Evolutionary conservation across 2,797 vertebrate genomes (phyloP), one percentile per base, ranked within the genome.

Genomic region (Staurois parvus): DNA sequence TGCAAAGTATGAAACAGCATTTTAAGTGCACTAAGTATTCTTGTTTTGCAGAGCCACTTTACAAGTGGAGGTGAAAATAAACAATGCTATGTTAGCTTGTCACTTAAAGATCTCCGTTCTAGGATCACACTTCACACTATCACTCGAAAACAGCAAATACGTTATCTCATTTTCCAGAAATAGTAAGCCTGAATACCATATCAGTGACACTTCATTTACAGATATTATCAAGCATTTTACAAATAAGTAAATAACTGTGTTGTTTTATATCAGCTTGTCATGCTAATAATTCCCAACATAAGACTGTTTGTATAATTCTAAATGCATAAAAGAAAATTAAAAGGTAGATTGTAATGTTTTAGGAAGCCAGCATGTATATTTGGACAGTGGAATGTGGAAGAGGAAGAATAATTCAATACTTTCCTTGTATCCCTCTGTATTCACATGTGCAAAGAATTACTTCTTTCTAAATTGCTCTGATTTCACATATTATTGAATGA

Each of bases 81-180:
- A 24, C 73, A 76, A 19, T 56, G 48, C 45, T 34, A 24, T 32
- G 48, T 52, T 56, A 76, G 45, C 45, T 30, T 45, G 72, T 48
- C 19, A 48, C 30, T 10, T 52, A 59, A 56, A 56, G 2, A 59
- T 6, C 48, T 32, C 28, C 29, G 26, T 56, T 76, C 26, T 56
- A 24, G 15, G 28, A 76, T 24, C 28, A 76, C 73, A n/a, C 48
- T 76, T 76, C 19, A 56, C 48, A 56, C 29, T 76, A 76, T 52
- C 9, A 30, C 28, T 76, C 6, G 3, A 30, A 56, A 76, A 56
- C 26, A 37, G 52, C 21, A 59, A 59, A 59, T 56, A 56, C 24
- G 52, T 24, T 24, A 8, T 56, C 52, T 56, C 6, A 70, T 37
- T 70, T 37, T 70, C 68, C 29, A 24, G 21, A 70, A 37, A 70